Conservation (phyloP, 2,797 vertebrate genomes). For the Zonotrichia albicollis region DNA sequence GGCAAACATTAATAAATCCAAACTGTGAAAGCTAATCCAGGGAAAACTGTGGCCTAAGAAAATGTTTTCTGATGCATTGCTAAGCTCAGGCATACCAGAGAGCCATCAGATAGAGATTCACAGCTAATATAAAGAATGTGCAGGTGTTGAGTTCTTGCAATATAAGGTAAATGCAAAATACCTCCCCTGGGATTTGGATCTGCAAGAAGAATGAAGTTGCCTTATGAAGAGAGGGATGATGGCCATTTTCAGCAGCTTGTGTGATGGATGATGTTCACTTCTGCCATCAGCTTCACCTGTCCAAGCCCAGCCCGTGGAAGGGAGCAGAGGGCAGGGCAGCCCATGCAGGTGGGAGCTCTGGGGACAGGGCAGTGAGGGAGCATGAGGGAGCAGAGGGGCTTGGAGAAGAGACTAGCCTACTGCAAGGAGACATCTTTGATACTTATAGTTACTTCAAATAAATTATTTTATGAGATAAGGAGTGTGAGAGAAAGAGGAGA, state of each 20-base stretch:
- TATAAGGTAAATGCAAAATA: background rate
- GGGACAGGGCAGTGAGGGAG: background rate
- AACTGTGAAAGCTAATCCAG: background rate
- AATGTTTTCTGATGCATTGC: background rate
- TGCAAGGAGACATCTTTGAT: background rate
- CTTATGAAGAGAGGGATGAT: background rate
- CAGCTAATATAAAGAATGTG: background rate
- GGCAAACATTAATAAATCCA: background rate
- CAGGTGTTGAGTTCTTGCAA: background rate
- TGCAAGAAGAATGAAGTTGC: background rate
- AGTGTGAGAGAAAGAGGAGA: background rate
- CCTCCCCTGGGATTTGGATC: background rate
- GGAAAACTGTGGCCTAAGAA: background rate
- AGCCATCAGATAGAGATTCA: background rate
- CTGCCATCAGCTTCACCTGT: background rate
- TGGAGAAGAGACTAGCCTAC: background rate
- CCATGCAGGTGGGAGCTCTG: no score
- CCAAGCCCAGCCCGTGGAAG: accelerated
- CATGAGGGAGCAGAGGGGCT: background rate
- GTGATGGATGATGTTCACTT: accelerated
- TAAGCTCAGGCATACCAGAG: background rate
- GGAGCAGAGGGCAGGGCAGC: background rate
- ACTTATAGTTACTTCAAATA: background rate
- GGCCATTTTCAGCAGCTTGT: accelerated
- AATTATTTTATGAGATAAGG: background rate